These are phyloP conservation scores for Odontesthes bonariensis DNA, from an alignment of 2,113 vertebrate genomes.

Conservation along the genomic window DNA sequence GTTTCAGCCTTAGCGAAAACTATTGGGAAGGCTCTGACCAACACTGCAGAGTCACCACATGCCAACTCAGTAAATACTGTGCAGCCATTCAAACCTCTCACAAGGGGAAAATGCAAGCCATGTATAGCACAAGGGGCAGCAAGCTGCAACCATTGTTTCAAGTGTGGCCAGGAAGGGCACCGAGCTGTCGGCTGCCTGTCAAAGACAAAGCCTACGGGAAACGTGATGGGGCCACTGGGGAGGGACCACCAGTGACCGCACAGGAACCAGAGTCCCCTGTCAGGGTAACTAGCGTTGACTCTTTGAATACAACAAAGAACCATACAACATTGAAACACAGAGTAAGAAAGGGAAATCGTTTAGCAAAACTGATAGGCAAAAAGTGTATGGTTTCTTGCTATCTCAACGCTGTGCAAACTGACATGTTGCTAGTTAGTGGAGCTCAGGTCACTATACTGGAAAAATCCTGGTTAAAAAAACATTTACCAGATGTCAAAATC, in stretches of 20 bases:
- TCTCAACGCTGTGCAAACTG: constrained; percentile 26
- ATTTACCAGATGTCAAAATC: not conserved
- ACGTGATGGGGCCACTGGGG: not conserved
- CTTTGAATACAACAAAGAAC: not conserved
- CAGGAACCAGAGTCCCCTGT: not conserved
- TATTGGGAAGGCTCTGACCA: constrained; percentile 6
- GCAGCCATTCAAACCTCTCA: fast-evolving
- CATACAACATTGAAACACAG: fast-evolving
- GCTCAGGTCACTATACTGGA: constrained; percentile 32
- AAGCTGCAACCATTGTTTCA: not conserved
- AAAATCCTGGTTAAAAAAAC: constrained; percentile 12
- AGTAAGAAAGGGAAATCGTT: not conserved
- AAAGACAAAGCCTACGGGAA: not conserved
- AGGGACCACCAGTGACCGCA: constrained; percentile 9
- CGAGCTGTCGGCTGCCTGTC: not conserved
- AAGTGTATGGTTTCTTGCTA: constrained; percentile 39
- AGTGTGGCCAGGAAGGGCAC: not conserved
- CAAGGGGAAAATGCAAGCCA: not conserved
- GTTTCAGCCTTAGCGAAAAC: not conserved
- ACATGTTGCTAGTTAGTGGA: constrained; percentile 47
- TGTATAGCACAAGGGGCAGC: fast-evolving
- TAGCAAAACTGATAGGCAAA: constrained; percentile 23
- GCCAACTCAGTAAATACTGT: not conserved
- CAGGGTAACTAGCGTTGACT: not conserved
- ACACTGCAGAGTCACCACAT: not conserved